phyloP scores from a whole-genome alignment of 1,140 invertebrate genomes.

The Drosophila parvula region DNA sequence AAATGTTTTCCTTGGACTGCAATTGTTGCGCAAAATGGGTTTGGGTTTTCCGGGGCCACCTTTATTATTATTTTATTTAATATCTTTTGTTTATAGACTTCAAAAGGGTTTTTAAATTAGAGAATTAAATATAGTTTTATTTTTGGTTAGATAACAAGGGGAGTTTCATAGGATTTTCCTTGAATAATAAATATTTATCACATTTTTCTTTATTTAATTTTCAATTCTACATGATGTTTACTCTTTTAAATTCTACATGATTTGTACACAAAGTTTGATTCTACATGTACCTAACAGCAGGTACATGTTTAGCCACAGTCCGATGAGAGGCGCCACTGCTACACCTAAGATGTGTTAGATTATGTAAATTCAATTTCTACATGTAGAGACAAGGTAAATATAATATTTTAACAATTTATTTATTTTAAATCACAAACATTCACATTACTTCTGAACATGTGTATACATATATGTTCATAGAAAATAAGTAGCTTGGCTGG shows the following conservation, averaged over 20 bases:
- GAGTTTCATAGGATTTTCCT: not conserved
- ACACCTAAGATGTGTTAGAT: not conserved
- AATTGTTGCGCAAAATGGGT: not conserved
- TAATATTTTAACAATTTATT: no score
- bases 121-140: not conserved
- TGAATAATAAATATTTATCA: not conserved
- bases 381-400: not conserved
- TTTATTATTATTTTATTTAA: not conserved
- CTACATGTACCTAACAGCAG: not conserved
- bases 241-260: not conserved
- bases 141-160: not conserved
- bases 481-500: not conserved
- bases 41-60: not conserved
- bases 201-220: not conserved
- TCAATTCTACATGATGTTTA: no score
- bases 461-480: not conserved
- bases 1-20: not conserved
- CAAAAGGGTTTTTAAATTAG: not conserved
- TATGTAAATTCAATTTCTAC: not conserved
- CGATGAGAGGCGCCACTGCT: not conserved
- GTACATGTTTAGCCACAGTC: not conserved
- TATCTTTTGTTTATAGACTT: not conserved
- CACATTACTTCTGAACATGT: no score
- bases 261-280: no score
- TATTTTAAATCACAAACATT: not conserved